Base-by-base conservation (phyloP, 2,113 vertebrate species). In the Eulemur rufifrons region DNA sequence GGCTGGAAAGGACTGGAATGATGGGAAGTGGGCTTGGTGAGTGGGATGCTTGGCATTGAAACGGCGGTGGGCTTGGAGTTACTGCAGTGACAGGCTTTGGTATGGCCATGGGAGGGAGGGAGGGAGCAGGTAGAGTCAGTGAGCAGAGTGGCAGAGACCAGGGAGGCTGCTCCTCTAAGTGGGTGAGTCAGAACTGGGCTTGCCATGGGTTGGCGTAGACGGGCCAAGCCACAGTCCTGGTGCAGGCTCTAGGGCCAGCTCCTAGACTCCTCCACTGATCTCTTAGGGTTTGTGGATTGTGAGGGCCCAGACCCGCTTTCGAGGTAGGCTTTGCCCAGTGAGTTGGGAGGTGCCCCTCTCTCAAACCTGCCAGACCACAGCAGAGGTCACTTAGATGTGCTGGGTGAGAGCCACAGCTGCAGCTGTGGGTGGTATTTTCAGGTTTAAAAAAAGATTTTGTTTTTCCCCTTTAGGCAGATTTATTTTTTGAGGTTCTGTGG, bases 71-170 rank as follows among this genome's bases (percentile, higher is more conserved):
- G n/a, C n/a, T 39, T 11, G 5, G 9, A 42, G 29, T 12, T 4
- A 20, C 54, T 47, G 2, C 47, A 45, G 12, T 66, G 4, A 39
- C 8, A 1, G n/a, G 50, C 18, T 45, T 74, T 85, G 3, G 69
- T 20, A 29, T 68, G 52, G n/a, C 25, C 17, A 17, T 3, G 6
- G 50, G 17, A 17, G 45, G 21, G 59, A 29, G 32, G 25, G 42
- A 17, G 50, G 0, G 10, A 6, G 27, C 8, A 2, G 6, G 23
- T 14, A 12, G 56, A 6, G 42, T 23, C n/a, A 42, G 5, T 37
- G 11, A 84, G 34, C 39, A 29, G 69, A 32, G 34, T 9, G 42
- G 21, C 34, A 23, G 56, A 82, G 13, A 15, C 45, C 29, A 34
- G 74, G 76, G 76, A 77, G 32, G 13, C 50, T 8, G 1, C 27